phyloP scores from a whole-genome alignment of 1,140 invertebrate species.

The Reticulitermes speratus region DNA sequence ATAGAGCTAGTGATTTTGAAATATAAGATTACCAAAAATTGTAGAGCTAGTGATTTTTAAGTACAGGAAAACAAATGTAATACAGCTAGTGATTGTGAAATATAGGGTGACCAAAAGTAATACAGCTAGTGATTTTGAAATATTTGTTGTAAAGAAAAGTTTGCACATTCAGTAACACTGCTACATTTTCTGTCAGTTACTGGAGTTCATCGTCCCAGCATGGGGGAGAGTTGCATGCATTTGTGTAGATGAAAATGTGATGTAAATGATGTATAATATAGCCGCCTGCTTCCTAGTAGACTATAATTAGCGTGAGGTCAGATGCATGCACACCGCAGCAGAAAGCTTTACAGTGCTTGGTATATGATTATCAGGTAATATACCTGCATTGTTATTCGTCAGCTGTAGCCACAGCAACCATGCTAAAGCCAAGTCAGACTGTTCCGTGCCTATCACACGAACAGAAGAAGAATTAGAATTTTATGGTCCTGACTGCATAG shows the following conservation, averaged over 20 bases:
- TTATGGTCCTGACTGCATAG: neutral
- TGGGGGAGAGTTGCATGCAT: neutral
- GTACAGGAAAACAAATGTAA: no score
- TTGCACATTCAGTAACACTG: no score
- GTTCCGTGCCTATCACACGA: neutral
- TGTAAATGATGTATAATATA: neutral
- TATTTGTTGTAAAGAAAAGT: no score
- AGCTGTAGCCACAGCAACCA: neutral
- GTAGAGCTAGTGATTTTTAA: no score
- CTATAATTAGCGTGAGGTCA: neutral
- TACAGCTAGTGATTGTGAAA: no score
- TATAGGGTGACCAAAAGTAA: no score
- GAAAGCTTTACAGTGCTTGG: no score
- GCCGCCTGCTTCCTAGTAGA: neutral
- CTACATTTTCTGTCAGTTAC: neutral
- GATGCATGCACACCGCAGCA: neutral
- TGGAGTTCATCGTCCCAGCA: neutral
- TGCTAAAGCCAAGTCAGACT: no score
- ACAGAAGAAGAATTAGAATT: neutral
- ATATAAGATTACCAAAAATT: no score
- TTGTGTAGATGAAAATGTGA: constrained; percentile 19
- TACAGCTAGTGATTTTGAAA: no score
- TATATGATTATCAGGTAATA: neutral
- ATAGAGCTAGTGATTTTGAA: no score
- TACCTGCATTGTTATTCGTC: neutral